Evolutionary conservation across 2,888 invertebrate genomes (phyloP), one percentile per base, ranked within the genome.

Genomic region (Coleophora flavipennella): DNA sequence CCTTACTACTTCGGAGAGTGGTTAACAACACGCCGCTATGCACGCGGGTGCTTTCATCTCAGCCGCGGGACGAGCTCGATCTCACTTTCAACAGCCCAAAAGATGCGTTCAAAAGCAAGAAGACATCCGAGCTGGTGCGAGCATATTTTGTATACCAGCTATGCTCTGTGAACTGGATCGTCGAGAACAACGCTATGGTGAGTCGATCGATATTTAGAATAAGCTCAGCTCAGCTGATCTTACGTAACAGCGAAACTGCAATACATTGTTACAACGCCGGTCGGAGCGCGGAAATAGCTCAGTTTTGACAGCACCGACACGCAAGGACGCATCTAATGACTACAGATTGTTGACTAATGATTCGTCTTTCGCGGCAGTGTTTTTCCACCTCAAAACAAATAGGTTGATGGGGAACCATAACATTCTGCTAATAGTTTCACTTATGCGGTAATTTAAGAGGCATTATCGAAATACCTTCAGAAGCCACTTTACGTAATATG

Each of bases 91-190:
- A 91, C 76, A 93, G 96, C 87, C 92, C 94, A 20, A 86, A 91
- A 59, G 95, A 96, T 53, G 94, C 97, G 20, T 99, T 96, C 86
- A 95, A 95, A 76, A 96, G 96, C 83, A 98, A 98, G 87, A 95
- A 94, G 57, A 97, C 94, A 53, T 90, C 89, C 84, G 97, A 99
- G 81, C 88, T 99, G 53, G 67, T 96, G 38, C 88, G 98, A 51
- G 97, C 96, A 31, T 92, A 95, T 71, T 60, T 96, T 64, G 97
- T 98, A 54, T 97, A 97, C 80, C 91, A 93, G 68, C 85, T 98
- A 71, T 97, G 97, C 81, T 92, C 95, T 41, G 87, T 93, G 65
- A 90, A 92, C 63, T 91, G 90, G 71, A 79, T 98, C 53, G 97
- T 98, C 52, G 93, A 96, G 69, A 90, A 97, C 84, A 97, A 97